Evolutionary conservation across 2,113 vertebrate genomes (phyloP), one percentile per base, ranked within the genome.

Genomic region (Leptocoma aspasia): DNA sequence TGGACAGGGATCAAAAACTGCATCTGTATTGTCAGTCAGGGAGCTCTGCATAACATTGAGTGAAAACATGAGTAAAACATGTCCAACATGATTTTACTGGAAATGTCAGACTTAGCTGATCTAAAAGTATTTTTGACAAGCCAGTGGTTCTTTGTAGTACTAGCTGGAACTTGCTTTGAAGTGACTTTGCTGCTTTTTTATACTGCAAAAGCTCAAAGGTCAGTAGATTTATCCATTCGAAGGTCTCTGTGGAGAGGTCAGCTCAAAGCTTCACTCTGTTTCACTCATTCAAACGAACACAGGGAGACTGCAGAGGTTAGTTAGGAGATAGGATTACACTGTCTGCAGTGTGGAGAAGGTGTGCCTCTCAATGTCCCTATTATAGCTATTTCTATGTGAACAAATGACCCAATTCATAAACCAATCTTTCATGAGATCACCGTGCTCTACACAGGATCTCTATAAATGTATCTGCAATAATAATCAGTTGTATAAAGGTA

Each of bases 261-360:
- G 91, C 96, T 96, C 92, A 97, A 96, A 97, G 94, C 89, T 95
- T 95, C 86, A 81, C 69, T 95, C 81, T 96, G 81, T 95, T 95
- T 90, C 82, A 57, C 87, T 96, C 85, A 73, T 92, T 96, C 78
- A 96, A 35, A 81, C 0, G 10, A 91, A 60, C 75, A 59, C 1
- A 0, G 44, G 87, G 71, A 26, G 2, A 64, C 72, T 71, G 69
- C 66, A 78, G 79, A 93, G 93, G 93, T 95, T 96, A 94, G 66
- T 80, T 88, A 80, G 73, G 85, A 96, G 84, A 91, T n/a, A 95
- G 85, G 84, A 92, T 96, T 96, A 93, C 94, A 96, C 87, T 73
- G 64, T 88, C 71, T 83, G 71, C 63, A 88, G 64, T 57, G 88
- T 71, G 69, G 83, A 90, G 89, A 96, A 97, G 96, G 93, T 97